A percentile compares a stretch with the other conserved stretches of the same genome.
Evolutionary conservation across 2,888 invertebrate genomes (phyloP).

Genomic region (Pyrrhopygopsis socrates): DNA sequence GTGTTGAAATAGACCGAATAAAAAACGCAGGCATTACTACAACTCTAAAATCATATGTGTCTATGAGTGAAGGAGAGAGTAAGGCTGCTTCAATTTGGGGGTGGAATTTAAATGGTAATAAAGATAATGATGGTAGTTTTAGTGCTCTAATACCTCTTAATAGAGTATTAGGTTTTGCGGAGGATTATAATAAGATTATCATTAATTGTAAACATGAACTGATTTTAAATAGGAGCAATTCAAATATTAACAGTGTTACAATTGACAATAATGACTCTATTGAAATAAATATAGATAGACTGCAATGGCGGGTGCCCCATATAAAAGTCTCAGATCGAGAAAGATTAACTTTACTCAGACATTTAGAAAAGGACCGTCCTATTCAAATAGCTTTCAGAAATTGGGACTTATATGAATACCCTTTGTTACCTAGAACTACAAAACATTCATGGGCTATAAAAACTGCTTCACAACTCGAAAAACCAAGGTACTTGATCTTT

Average conservation of each 20-base stretch:
- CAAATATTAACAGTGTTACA: neutral
- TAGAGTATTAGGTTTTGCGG: constrained; percentile 73
- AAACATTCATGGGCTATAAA: neutral
- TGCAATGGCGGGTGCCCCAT: neutral
- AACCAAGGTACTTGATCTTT: neutral
- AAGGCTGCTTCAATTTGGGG: no score
- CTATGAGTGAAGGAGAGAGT: no score
- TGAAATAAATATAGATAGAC: neutral
- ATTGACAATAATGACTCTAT: neutral
- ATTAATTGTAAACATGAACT: constrained; percentile 90
- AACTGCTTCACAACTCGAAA: neutral
- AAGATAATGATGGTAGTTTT: constrained; percentile 77
- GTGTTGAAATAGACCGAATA: constrained; percentile 65
- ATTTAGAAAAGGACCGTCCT: neutral
- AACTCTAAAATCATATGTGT: constrained; percentile 39
- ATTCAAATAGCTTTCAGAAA: neutral
- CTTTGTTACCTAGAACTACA: neutral
- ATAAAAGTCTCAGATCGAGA: neutral
- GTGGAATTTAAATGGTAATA: neutral
- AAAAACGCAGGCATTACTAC: constrained; percentile 70
- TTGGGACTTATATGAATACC: constrained; percentile 7
- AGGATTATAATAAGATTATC: constrained; percentile 88
- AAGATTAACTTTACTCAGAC: neutral
- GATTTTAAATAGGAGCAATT: constrained; percentile 80
- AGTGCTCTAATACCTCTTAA: constrained; percentile 47